Evolutionary conservation across 2,113 vertebrate species (phyloP).

Genomic region (Trogon surrucura): DNA sequence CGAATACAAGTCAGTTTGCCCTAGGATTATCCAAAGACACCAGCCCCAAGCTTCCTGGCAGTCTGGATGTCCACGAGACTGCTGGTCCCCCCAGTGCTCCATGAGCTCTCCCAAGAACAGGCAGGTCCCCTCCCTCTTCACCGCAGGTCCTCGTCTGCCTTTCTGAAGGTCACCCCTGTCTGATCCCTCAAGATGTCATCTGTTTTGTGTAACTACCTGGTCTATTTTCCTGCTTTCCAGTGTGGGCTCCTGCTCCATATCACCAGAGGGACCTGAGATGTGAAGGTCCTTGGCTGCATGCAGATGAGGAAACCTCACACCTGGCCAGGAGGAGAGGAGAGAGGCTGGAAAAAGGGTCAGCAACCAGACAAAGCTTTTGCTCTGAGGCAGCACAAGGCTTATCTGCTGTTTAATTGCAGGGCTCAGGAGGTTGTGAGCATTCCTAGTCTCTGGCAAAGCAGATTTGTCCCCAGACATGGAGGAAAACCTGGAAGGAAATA

Average conservation of each 20-base stretch:
- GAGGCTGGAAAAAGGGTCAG: not conserved
- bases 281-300: not conserved
- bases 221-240: not conserved
- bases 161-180: not conserved
- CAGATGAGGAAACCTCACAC: not conserved
- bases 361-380: not conserved
- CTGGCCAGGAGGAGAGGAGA: not conserved
- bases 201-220: not conserved
- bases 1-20: not conserved
- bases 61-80: not conserved
- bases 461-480: not conserved
- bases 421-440: not conserved
- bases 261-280: not conserved
- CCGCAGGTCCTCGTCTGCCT: not conserved
- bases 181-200: not conserved
- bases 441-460: not conserved
- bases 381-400: not conserved
- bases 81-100: rapidly evolving
- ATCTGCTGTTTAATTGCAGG: not conserved
- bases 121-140: not conserved
- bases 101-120: not conserved
- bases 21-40: not conserved
- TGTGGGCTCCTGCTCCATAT: not conserved
- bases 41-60: not conserved
- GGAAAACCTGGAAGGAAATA: not conserved